These are phyloP conservation scores for Argya squamiceps DNA, from an alignment of 2,797 vertebrate species.

Conservation along the genomic window DNA sequence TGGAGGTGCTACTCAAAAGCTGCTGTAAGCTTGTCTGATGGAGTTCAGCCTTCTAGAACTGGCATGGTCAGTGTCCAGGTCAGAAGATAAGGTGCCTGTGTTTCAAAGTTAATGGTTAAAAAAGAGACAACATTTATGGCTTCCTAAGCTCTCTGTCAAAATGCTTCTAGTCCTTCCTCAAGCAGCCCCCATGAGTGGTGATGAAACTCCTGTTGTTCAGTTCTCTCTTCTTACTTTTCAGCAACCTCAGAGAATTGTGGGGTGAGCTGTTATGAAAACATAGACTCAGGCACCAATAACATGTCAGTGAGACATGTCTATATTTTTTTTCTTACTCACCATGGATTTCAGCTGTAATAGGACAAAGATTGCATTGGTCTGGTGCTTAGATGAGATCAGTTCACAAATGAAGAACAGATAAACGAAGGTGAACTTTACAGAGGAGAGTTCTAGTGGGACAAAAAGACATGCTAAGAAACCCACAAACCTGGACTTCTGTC, in stretches of 20 bases:
- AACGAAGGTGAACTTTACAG: background rate
- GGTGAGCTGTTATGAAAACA: background rate
- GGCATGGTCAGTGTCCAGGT: background rate
- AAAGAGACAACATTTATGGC: background rate
- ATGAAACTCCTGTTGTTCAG: background rate
- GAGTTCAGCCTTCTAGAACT: background rate
- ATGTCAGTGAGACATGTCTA: background rate
- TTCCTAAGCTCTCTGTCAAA: background rate
- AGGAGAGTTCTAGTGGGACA: background rate
- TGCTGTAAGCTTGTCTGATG: background rate
- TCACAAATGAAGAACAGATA: background rate
- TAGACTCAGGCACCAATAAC: background rate
- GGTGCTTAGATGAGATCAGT: background rate
- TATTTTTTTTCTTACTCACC: background rate
- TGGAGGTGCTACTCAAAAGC: background rate
- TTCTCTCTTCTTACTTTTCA: background rate
- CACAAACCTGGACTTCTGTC: background rate
- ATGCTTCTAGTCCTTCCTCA: background rate
- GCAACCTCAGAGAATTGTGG: background rate
- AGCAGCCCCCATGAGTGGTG: background rate
- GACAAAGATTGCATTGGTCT: background rate
- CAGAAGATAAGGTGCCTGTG: background rate
- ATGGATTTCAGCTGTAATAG: background rate
- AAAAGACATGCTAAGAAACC: background rate
- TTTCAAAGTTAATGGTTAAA: background rate